phyloP scores from a whole-genome alignment of 1,140 invertebrate species.

The Anastrepha obliqua region DNA sequence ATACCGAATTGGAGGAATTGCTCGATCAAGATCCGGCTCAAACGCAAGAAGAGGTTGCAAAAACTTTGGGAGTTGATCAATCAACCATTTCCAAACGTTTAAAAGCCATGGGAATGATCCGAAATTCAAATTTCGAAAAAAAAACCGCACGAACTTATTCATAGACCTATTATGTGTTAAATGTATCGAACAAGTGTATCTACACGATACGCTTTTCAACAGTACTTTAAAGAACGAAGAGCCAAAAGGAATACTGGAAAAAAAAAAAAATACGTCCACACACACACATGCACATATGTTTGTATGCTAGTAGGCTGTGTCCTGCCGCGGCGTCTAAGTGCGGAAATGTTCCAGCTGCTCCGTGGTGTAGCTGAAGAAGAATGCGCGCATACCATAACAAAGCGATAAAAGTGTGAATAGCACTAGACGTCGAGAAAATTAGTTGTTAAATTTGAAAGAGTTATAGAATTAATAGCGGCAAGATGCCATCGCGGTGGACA shows the following conservation, averaged over 20 bases:
- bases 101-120: no score
- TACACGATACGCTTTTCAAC: neutral
- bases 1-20: no score
- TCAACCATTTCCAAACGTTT: no score
- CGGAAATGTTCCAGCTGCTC: constrained; percentile 46
- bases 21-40: no score
- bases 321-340: neutral
- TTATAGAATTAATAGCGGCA: neutral
- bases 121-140: no score
- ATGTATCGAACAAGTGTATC: constrained; percentile 30
- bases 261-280: neutral
- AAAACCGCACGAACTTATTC: no score
- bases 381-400: constrained; percentile 45
- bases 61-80: no score
- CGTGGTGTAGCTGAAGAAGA: constrained; percentile 5
- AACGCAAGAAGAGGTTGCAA: no score
- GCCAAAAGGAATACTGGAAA: neutral
- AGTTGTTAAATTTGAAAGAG: constrained; percentile 47
- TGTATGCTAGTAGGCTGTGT: neutral
- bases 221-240: neutral
- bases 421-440: constrained; percentile 37
- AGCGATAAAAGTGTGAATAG: constrained; percentile 51
- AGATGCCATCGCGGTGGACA: neutral
- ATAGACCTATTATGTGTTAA: no score
- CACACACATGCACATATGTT: neutral